phyloP scores from a whole-genome alignment of 2,888 invertebrate species.

The Scrobipalpa atriplicella region DNA sequence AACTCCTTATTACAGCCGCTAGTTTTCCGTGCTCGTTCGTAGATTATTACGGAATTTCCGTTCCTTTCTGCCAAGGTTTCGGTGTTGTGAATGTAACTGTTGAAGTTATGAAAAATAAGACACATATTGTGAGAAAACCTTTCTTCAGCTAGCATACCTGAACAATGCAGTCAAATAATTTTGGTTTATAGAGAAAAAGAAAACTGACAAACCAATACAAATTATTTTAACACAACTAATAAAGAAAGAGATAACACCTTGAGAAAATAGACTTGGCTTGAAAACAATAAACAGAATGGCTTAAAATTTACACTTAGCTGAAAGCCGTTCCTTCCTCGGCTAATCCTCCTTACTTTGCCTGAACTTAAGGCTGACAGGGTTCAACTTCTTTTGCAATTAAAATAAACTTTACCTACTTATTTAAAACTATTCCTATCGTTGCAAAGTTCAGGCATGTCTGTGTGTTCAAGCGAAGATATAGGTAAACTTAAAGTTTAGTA shows the following conservation, averaged over 20 bases:
- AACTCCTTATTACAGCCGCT: conserved; percentile 42
- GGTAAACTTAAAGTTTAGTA: too few relatives aligned
- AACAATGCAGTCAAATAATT: too few relatives aligned
- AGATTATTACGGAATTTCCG: neutral
- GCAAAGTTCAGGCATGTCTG: conserved; percentile 2
- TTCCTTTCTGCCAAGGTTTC: conserved; percentile 3
- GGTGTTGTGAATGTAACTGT: neutral
- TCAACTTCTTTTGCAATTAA: conserved; percentile 36
- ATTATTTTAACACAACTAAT: neutral
- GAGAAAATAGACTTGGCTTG: neutral
- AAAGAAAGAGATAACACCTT: neutral
- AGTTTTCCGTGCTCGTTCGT: conserved; percentile 15
- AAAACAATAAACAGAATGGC: conserved; percentile 32
- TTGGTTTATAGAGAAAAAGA: too few relatives aligned
- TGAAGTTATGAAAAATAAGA: neutral
- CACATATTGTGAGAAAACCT: neutral
- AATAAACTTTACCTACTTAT: conserved; percentile 3
- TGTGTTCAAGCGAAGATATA: too few relatives aligned
- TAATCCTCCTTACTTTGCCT: conserved; percentile 46
- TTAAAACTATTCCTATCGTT: neutral
- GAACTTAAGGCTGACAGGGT: conserved; percentile 33
- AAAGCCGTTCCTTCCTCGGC: conserved; percentile 46
- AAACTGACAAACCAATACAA: neutral
- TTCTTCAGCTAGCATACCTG: too few relatives aligned
- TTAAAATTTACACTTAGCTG: conserved; percentile 45